Conservation (phyloP, 1,140 invertebrate species). For the Lordiphosa collinella region DNA sequence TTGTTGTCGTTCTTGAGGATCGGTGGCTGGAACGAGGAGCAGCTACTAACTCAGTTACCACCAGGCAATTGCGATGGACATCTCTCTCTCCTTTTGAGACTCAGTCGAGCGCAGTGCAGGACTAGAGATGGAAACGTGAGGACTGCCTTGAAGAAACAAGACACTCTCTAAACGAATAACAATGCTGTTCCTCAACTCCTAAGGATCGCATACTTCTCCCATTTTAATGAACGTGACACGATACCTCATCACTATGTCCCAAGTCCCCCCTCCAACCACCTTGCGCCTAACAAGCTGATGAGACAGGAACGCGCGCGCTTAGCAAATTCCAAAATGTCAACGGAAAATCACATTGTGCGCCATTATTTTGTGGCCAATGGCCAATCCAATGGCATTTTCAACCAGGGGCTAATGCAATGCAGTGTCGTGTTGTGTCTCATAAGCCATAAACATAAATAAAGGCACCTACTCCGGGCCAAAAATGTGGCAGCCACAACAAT, state of each 20-base stretch:
- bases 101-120: constrained; percentile 25
- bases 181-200: no score
- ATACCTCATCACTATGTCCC: neutral
- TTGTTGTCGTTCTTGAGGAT: constrained; percentile 28
- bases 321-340: constrained; percentile 78
- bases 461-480: constrained; percentile 61
- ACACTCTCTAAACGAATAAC: no score
- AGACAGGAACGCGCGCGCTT: constrained; percentile 78
- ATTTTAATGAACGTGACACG: neutral
- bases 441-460: constrained; percentile 78
- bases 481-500: constrained; percentile 43
- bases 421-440: constrained; percentile 64
- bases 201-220: no score
- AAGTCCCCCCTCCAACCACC: constrained; percentile 3
- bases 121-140: constrained; percentile 14
- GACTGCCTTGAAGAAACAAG: no score
- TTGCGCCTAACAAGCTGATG: constrained; percentile 74
- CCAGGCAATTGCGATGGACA: constrained; percentile 68
- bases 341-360: constrained; percentile 77
- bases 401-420: constrained; percentile 65
- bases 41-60: constrained; percentile 73
- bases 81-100: constrained; percentile 49
- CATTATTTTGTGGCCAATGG: constrained; percentile 54
- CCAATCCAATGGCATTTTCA: constrained; percentile 32
- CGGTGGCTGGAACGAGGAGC: constrained; percentile 25